Conservation (phyloP, 2,113 vertebrate species). For the Equus przewalskii region DNA sequence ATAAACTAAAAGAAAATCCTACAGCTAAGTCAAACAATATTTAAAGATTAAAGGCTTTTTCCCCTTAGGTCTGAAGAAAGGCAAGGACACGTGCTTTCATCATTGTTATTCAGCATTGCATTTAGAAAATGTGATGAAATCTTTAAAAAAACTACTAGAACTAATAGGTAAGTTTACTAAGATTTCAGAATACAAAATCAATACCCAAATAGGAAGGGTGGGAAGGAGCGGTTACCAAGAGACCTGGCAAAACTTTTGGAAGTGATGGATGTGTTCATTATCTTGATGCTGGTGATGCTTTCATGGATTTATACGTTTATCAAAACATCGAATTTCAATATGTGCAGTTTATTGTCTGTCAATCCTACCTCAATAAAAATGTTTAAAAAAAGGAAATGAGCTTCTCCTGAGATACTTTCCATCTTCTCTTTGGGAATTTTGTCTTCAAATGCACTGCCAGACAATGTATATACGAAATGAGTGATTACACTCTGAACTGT, state of each 20-base stretch:
- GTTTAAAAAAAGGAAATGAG: neutral
- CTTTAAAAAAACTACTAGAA: neutral
- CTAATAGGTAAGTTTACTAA: neutral
- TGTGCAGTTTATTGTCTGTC: neutral
- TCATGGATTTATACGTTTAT: neutral
- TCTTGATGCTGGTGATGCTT: neutral
- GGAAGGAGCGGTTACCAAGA: neutral
- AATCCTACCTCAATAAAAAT: neutral
- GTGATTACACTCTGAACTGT: neutral
- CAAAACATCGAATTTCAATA: slow-evolving; percentile 34
- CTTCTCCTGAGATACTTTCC: neutral
- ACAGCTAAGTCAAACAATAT: neutral
- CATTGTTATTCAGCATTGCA: neutral
- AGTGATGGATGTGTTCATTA: neutral
- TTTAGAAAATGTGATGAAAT: neutral
- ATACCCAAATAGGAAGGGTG: neutral
- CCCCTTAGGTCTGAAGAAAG: neutral
- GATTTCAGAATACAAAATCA: neutral
- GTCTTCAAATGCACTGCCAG: neutral
- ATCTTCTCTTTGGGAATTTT: slow-evolving; percentile 22
- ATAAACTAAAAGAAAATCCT: neutral
- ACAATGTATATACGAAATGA: neutral
- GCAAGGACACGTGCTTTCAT: neutral
- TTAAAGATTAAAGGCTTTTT: neutral
- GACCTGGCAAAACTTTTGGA: neutral